Evolutionary conservation across 2,113 vertebrate species (phyloP).

Genomic region (Brachyhypopomus occidentalis): DNA sequence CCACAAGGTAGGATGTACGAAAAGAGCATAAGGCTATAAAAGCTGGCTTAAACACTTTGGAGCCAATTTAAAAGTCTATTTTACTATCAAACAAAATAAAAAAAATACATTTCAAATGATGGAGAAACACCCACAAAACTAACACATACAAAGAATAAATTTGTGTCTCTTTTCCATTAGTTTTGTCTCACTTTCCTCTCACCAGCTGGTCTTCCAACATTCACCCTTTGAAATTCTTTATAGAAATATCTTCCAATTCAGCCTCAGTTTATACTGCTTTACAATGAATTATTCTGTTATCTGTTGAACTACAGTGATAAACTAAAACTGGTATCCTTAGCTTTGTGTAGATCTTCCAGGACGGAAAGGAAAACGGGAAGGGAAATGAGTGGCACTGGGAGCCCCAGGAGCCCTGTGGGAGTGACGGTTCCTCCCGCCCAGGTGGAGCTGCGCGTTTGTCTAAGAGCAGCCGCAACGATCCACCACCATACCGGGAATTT

Average conservation of each 20-base stretch:
- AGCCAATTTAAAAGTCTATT: conserved; percentile 62
- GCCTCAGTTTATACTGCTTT: conserved; percentile 65
- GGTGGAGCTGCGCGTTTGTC: conserved; percentile 41
- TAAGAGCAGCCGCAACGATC: conserved; percentile 97
- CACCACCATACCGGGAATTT: conserved; percentile 98
- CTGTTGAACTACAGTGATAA: conserved; percentile 68
- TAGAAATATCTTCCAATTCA: conserved; percentile 64
- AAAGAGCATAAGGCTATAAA: conserved; percentile 17
- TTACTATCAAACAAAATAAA: conserved; percentile 64
- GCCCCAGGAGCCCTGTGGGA: neutral
- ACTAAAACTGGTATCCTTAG: conserved; percentile 61
- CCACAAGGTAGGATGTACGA: conserved; percentile 45
- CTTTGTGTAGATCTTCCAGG: conserved; percentile 62
- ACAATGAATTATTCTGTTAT: conserved; percentile 66
- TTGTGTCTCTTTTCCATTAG: conserved; percentile 43
- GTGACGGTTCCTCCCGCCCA: neutral
- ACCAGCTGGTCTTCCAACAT: conserved; percentile 64
- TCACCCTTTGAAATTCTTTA: conserved; percentile 64
- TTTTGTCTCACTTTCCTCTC: conserved; percentile 65
- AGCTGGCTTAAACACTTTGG: conserved; percentile 42
- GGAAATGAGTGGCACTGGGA: neutral
- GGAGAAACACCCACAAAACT: conserved; percentile 14
- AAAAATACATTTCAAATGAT: conserved; percentile 37
- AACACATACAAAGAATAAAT: conserved; percentile 31
- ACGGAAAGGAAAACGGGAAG: conserved; percentile 43